Evolutionary conservation across 2,797 vertebrate species (phyloP), one percentile per base, ranked within the genome.

Genomic region (Rallus crepitans): DNA sequence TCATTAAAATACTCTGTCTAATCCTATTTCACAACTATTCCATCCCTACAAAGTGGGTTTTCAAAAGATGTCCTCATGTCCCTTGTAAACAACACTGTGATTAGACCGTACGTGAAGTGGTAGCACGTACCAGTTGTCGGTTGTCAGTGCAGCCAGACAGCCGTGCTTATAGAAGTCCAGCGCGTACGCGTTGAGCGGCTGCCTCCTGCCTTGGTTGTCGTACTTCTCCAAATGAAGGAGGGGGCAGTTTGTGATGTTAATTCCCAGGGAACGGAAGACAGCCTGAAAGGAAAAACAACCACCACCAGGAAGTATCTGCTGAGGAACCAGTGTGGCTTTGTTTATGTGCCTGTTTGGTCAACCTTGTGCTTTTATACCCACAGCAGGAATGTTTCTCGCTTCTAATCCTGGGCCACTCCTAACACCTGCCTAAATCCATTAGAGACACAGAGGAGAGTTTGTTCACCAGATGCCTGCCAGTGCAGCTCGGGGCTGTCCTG

Each of bases 141-240:
- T 85, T 37, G 66, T 55, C 88, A 96, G 1, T 59, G 93, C 85
- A 64, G 0, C 12, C 77, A 96, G 82, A 48, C 72, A 94, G 14
- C 96, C 94, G 6, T 97, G 95, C 72, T 92, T 96, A 31, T 92
- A 96, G 4, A 97, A 97, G 60, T 97, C 96, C 45, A 96, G 83
- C 18, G 77, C 90, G 5, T 96, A 96, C 2, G 95, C 94, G 70
- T 96, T 97, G 77, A 97, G 94, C n/a, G 83, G 95, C 61, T 3
- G 7, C 28, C 7, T 86, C 55, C 90, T 87, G 63, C 93, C 66
- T 18, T 39, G 69, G 6, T 52, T 48, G n/a, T 97, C 93, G 6
- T 80, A 92, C n/a, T 84, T 93, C 8, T 50, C 68, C 86, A 92
- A 50, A 47, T 56, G n/a, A 80, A 96, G 83, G 56, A 96, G 30